These are phyloP conservation scores for Eretmochelys imbricata DNA, from an alignment of 2,113 vertebrate genomes.

Conservation along the genomic window DNA sequence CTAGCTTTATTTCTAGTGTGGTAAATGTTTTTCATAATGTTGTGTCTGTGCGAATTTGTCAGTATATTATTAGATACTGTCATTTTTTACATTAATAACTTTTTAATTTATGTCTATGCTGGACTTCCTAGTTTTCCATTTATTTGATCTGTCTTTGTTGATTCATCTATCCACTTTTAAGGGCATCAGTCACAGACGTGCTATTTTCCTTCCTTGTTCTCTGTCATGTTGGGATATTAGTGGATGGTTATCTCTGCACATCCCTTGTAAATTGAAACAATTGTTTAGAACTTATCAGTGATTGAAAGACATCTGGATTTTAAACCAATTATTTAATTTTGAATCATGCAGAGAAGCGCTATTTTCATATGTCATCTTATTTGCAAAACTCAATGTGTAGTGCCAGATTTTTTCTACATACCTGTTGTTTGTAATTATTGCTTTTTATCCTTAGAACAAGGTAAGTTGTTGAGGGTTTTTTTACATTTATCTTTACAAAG, in stretches of 20 bases:
- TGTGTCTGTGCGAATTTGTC: conserved; percentile 30
- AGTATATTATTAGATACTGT: conserved; percentile 44
- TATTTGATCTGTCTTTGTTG: conserved; percentile 60
- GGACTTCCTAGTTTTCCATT: conserved; percentile 32
- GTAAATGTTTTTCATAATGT: background rate
- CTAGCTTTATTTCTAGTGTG: background rate
- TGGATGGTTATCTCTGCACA: conserved; percentile 17
- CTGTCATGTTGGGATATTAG: conserved; percentile 49
- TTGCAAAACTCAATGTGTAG: background rate
- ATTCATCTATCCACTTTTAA: conserved; percentile 40
- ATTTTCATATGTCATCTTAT: conserved; percentile 33
- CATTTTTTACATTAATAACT: conserved; percentile 42
- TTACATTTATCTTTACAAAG: background rate
- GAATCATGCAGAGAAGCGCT: conserved; percentile 20
- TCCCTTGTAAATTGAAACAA: conserved; percentile 55
- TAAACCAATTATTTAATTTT: conserved; percentile 44
- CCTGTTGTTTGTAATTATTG: background rate
- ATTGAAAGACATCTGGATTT: conserved; percentile 37
- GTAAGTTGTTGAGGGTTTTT: background rate
- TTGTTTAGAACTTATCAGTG: conserved; percentile 49
- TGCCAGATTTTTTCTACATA: conserved; percentile 3
- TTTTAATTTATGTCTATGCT: conserved; percentile 52
- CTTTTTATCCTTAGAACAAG: background rate
- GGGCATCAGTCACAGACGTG: conserved; percentile 33
- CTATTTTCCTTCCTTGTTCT: conserved; percentile 46